phyloP scores from a whole-genome alignment of 2,888 invertebrate genomes.

The Lordiphosa fenestrarum region DNA sequence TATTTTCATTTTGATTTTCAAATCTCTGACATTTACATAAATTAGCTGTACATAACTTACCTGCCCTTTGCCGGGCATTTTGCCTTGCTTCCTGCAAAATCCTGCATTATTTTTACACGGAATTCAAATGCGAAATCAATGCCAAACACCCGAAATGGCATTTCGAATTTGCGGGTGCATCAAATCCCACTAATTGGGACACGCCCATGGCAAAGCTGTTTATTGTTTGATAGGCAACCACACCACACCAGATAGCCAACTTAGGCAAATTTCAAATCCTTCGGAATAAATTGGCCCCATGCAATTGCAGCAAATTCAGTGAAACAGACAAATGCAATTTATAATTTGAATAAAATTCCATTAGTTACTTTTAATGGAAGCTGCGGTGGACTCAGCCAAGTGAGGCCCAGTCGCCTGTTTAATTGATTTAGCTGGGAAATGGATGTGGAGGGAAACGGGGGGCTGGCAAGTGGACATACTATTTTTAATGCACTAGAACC shows the following conservation, averaged over 20 bases:
- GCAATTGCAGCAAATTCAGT: constrained; percentile 37
- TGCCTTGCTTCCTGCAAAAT: background rate
- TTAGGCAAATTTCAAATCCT: constrained; percentile 31
- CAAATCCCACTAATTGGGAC: constrained; percentile 56
- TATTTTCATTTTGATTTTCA: too few species aligned
- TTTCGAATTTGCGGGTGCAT: constrained; percentile 35
- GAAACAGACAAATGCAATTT: constrained; percentile 45
- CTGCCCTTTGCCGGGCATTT: background rate
- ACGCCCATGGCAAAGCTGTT: constrained; percentile 47
- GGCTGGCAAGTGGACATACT: constrained; percentile 4
- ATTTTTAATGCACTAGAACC: constrained; percentile 31
- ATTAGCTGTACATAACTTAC: too few species aligned
- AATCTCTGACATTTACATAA: too few species aligned
- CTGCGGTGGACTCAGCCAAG: constrained; percentile 37
- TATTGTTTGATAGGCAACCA: constrained; percentile 37
- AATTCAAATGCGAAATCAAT: constrained; percentile 40
- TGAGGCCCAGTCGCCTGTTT: constrained; percentile 26
- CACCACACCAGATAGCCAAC: background rate
- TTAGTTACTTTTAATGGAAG: constrained; percentile 61
- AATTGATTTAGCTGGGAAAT: constrained; percentile 55
- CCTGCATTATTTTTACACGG: constrained; percentile 13
- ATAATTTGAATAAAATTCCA: constrained; percentile 68
- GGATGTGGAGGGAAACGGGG: constrained; percentile 16
- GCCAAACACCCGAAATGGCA: constrained; percentile 36
- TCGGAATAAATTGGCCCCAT: constrained; percentile 16